These are phyloP conservation scores for Leptodactylus fuscus DNA, from an alignment of 2,113 vertebrate species.

Conservation along the genomic window DNA sequence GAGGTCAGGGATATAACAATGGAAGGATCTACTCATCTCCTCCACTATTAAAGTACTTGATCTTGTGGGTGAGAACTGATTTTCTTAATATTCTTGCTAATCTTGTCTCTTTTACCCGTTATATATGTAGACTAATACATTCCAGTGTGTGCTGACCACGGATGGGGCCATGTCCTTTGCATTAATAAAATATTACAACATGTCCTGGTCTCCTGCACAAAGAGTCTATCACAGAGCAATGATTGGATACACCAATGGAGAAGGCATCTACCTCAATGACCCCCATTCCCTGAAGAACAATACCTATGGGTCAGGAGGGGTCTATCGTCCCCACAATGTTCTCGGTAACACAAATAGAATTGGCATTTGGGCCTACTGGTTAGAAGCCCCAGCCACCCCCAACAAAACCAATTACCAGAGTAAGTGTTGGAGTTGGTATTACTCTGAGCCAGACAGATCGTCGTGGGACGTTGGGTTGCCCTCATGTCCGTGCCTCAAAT, in stretches of 20 bases:
- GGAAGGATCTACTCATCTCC: no score
- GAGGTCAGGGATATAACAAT: no score
- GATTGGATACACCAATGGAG: conserved; percentile 79
- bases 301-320: conserved; percentile 72
- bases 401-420: conserved; percentile 63
- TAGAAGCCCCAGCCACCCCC: conserved; percentile 60
- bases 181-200: conserved; percentile 74
- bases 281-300: conserved; percentile 68
- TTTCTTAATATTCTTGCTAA: background rate
- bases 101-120: background rate
- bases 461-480: conserved; percentile 69
- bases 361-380: conserved; percentile 76
- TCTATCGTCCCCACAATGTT: conserved; percentile 76
- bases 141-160: conserved; percentile 79
- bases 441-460: conserved; percentile 70
- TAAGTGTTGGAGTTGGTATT: conserved; percentile 75
- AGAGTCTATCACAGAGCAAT: conserved; percentile 73
- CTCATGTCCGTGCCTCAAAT: conserved; percentile 75
- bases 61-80: no score
- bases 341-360: conserved; percentile 69
- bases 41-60: no score
- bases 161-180: conserved; percentile 78
- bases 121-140: conserved; percentile 77
- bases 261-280: conserved; percentile 68
- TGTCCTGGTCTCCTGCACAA: conserved; percentile 78